Evolutionary conservation across 1,140 invertebrate species (phyloP).

Genomic region (Heliconius eleuchia): DNA sequence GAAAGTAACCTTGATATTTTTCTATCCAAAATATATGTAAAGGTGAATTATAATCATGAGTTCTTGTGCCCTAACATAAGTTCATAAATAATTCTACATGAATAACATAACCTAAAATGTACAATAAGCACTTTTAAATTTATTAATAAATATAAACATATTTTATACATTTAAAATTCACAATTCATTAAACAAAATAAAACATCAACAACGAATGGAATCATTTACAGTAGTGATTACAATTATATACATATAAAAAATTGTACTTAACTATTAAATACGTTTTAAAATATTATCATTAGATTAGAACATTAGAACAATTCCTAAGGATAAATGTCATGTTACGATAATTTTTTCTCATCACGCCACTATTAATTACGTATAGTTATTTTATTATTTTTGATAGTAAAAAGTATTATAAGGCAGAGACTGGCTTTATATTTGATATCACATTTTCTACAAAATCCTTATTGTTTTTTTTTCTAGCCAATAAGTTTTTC

Average conservation of each 20-base stretch:
- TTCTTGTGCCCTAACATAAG: neutral
- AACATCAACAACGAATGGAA: constrained; percentile 18
- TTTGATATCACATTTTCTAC: neutral
- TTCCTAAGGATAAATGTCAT: constrained; percentile 14
- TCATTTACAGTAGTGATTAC: constrained; percentile 16
- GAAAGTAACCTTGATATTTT: neutral
- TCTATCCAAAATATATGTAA: neutral
- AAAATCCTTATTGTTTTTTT: neutral
- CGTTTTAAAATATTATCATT: constrained; percentile 10
- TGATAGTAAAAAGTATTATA: constrained; percentile 2
- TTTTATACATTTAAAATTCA: constrained; percentile 7
- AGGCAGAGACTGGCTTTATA: constrained; percentile 2
- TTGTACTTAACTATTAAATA: constrained; percentile 20
- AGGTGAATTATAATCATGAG: neutral
- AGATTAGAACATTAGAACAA: constrained; percentile 17
- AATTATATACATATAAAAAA: constrained; percentile 26
- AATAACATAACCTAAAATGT: neutral
- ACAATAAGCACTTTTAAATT: neutral
- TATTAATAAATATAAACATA: constrained; percentile 11
- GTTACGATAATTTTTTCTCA: neutral
- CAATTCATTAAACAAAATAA: constrained; percentile 9
- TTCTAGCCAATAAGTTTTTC: neutral
- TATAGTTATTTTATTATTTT: neutral
- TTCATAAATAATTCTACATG: neutral
- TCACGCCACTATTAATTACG: neutral